Evolutionary conservation across 1,140 invertebrate species (phyloP).

Genomic region (Brachionus rotundiformis): DNA sequence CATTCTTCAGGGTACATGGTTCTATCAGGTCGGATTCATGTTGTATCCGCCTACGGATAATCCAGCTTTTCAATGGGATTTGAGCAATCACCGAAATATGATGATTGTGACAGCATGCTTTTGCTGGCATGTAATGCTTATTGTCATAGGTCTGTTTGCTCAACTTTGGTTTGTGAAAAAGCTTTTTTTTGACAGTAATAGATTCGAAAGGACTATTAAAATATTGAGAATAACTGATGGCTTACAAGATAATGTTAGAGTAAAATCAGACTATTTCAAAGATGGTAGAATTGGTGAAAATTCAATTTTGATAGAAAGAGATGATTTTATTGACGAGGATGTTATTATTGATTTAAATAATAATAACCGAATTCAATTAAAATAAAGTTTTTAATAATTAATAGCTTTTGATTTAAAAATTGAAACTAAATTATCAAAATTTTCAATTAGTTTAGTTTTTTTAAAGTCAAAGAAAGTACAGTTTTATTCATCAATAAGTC

Average conservation of each 20-base stretch:
- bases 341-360: constrained; percentile 21
- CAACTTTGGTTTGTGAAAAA: background rate
- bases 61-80: constrained; percentile 57
- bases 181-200: background rate
- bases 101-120: constrained; percentile 65
- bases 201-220: background rate
- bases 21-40: constrained; percentile 66
- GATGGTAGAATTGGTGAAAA: background rate
- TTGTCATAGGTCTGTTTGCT: constrained; percentile 34
- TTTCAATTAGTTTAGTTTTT: too few species aligned
- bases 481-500: too few species aligned
- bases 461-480: too few species aligned
- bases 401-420: too few species aligned
- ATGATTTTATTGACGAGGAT: background rate
- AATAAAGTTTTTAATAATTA: background rate
- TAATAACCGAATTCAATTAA: constrained; percentile 14
- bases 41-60: constrained; percentile 63
- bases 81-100: constrained; percentile 62
- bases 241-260: background rate
- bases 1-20: constrained; percentile 67
- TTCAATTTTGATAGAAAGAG: constrained; percentile 2
- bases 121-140: constrained; percentile 53
- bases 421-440: too few species aligned
- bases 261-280: background rate
- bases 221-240: background rate